Base-by-base conservation (phyloP, 2,797 vertebrate species). In the Gymnoscopelus microlampas region DNA sequence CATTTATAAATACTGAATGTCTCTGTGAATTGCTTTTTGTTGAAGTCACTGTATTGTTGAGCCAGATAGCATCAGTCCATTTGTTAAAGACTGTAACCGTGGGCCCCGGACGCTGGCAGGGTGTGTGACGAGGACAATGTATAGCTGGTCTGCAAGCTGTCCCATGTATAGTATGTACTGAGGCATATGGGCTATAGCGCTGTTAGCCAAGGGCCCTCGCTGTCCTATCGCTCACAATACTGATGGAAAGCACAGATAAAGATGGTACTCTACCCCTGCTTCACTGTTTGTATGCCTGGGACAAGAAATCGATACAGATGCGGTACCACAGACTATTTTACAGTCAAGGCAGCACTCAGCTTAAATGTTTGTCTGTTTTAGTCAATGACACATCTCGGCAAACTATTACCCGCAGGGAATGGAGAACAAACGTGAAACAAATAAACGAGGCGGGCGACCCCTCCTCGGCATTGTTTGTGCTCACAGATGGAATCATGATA, bases 361-460 rank as follows among this genome's bases (percentile, higher is more conserved):
- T 88, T 93, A 93, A 93, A 93, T 93, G 93, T 94, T 93, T 91
- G 90, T 93, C 91, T 92, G 87, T 93, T 94, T 93, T 93, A 93
- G 93, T 93, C 92, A 93, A 90, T 93, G 92, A 90, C 91, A 93
- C 87, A 91, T 92, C 81, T 78, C 85, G 76, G 89, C 90, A 92
- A 92, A 92, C 87, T 89, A 87, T 92, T 91, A 90, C 82, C 89
- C 86, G 85, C 65, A 49, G 86, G 87, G 90, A 93, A 79, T 53
- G 59, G 80, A 79, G 89, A 91, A 88, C 85, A 87, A 92, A 91
- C 72, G 82, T 82, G 87, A 93, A 93, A 91, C 90, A 93, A 93
- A 94, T 92, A 93, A 93, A 91, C 87, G 79, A 63, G 81, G 68
- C 39, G 73, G 8, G 71, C 66, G 63, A 82, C 70, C 87, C 82